Base-by-base conservation (phyloP, 2,888 invertebrate species). In the Baronia brevicornis region DNA sequence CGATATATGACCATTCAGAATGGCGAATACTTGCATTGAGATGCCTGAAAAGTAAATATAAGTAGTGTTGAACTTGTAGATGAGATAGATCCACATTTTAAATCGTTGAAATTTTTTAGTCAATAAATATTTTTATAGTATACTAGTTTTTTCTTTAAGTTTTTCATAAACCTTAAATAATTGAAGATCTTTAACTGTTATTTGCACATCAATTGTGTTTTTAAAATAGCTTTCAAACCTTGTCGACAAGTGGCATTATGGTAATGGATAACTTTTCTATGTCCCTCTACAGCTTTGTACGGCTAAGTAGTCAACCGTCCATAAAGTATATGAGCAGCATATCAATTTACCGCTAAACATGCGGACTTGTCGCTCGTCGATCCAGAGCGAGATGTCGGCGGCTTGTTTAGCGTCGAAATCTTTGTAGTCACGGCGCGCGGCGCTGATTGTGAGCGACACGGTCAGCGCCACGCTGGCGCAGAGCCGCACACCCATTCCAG, bases 291-390 rank as follows among this genome's bases (percentile, higher is more conserved):
- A n/a, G n/a, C n/a, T n/a, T n/a, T n/a, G n/a, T n/a, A n/a, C n/a
- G n/a, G n/a, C n/a, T n/a, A n/a, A n/a, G n/a, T n/a, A n/a, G n/a
- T n/a, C n/a, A n/a, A n/a, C n/a, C n/a, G n/a, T n/a, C n/a, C n/a
- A n/a, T n/a, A 21, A 10, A 5, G 6, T 11, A 5, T 17, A 11
- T 12, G 7, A 5, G 8, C 1, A 13, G 8, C 6, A 2, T 4
- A 3, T n/a, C 6, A 7, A 31, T 85, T 86, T 66, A 95, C 95
- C 95, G 72, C 94, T 94, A 56, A 95, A 92, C 89, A 93, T 91
- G 80, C 94, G 91, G 32, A 96, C 92, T 86, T 96, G 95, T 51
- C 93, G 91, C 62, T 94, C 93, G 68, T 95, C 94, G 58, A 96
- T 95, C 95, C 95, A 96, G 38, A 96, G 79, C 31, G 93, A 92